Percentiles rank a stretch among this genome's conserved stretches.
phyloP scores from a whole-genome alignment of 1,140 invertebrate genomes.

The Nephila pilipes region DNA sequence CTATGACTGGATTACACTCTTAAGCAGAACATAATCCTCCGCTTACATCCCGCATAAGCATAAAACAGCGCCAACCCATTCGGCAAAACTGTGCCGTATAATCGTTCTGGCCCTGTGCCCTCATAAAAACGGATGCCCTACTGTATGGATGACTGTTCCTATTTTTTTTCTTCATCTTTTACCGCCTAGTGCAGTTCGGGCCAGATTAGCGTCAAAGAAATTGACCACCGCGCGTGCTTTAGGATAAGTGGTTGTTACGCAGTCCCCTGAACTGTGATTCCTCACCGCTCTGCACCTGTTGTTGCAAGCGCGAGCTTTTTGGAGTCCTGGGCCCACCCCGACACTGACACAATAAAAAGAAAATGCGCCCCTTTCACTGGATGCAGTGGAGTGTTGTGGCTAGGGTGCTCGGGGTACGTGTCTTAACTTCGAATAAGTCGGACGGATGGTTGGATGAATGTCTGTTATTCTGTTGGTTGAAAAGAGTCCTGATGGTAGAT shows the following conservation, averaged over 20 bases:
- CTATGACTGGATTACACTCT: too few species aligned
- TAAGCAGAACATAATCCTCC: too few species aligned
- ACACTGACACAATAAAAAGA: background rate
- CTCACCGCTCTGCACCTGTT: constrained; percentile 59
- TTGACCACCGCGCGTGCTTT: constrained; percentile 50
- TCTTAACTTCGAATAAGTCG: background rate
- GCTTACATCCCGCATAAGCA: background rate
- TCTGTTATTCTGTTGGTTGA: background rate
- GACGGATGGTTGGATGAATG: background rate
- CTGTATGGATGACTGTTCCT: constrained; percentile 12
- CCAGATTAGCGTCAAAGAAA: constrained; percentile 57
- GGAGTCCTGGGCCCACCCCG: background rate
- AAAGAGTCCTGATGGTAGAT: too few species aligned
- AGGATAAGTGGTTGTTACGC: constrained; percentile 54
- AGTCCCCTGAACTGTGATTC: constrained; percentile 63
- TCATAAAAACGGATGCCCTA: background rate
- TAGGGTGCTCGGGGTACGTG: background rate
- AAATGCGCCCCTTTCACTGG: background rate
- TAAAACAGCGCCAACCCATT: background rate
- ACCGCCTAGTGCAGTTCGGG: constrained; percentile 5
- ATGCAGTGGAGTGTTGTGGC: background rate
- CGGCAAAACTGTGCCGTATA: background rate
- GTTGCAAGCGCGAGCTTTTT: constrained; percentile 13
- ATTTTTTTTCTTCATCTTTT: background rate
- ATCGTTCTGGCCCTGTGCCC: background rate